Evolutionary conservation across 1,140 invertebrate genomes (phyloP), one percentile per base, ranked within the genome.

Genomic region (Drosophila littoralis): DNA sequence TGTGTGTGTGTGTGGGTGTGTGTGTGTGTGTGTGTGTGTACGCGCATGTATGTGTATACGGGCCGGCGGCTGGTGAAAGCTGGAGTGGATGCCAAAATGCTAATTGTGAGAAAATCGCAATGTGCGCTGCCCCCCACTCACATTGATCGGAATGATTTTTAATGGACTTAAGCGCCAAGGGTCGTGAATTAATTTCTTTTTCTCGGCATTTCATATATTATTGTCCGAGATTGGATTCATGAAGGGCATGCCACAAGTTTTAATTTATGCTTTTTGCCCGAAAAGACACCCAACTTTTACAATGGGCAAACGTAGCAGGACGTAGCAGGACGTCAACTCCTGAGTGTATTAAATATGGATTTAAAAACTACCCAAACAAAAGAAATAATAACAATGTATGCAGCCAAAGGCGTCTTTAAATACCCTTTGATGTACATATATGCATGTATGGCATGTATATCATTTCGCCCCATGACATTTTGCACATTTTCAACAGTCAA

Each of bases 91-190:
- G 36, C 65, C 71, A 71, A 88, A 89, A 89, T 89, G 84, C 84
- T 89, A 89, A 89, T 89, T 89, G 84, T 89, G 84, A 89, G 84
- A 89, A 89, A 89, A 84, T 75, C 80, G 80, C 77, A 89, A 89
- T 80, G 71, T 89, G 84, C 61, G 64, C 73, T 64, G 50, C 55
- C 50, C 57, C 40, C 48, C 50, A 72, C 77, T 71, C 59, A 69
- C 77, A 70, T 75, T 72, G 80, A 89, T 89, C 75, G 77, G 72
- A 89, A 89, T 89, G 84, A 89, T 89, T 89, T 89, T 89, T 89
- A 89, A 89, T 89, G 77, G 81, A 89, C 84, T 90, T 79, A 78
- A 84, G 42, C 55, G 74, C 84, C 85, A 68, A 68, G 51, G 77
- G 84, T 67, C 52, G 79, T 81, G 80, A 74, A 73, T 89, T 81